These are phyloP conservation scores for Enteromius treurensis DNA, from an alignment of 2,797 vertebrate genomes.

Conservation along the genomic window DNA sequence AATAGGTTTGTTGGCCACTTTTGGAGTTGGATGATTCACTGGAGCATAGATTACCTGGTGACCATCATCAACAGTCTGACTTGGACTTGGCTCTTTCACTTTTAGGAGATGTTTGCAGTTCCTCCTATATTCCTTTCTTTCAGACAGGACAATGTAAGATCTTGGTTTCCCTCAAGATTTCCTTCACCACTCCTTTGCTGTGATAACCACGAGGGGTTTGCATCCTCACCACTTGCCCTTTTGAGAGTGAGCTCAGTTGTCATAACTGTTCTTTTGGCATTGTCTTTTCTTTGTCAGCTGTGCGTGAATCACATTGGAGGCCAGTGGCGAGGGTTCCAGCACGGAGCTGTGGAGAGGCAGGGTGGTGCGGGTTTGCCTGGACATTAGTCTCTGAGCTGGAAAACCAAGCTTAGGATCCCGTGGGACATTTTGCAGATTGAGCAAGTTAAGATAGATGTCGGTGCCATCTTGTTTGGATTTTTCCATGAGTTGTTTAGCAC, in stretches of 20 bases:
- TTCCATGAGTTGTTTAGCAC: slow-evolving; percentile 28
- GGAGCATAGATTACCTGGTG: too few relatives aligned
- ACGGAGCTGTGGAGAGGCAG: slow-evolving; percentile 21
- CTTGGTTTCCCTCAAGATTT: background rate
- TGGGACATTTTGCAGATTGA: background rate
- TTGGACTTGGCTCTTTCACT: too few relatives aligned
- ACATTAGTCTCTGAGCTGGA: slow-evolving; percentile 37
- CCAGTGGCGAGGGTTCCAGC: background rate
- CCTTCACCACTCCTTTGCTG: slow-evolving; percentile 8
- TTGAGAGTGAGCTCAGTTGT: background rate
- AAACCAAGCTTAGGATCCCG: slow-evolving; percentile 7
- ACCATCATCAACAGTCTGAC: too few relatives aligned
- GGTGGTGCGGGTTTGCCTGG: slow-evolving; percentile 7
- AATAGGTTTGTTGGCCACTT: too few relatives aligned
- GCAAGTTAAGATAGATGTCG: slow-evolving; percentile 36
- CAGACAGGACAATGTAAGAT: too few relatives aligned
- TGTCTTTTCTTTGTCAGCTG: slow-evolving; percentile 24
- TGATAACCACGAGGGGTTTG: slow-evolving; percentile 33
- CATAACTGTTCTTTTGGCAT: slow-evolving; percentile 2
- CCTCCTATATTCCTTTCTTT: too few relatives aligned
- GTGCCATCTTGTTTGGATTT: slow-evolving; percentile 25
- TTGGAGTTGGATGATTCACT: too few relatives aligned
- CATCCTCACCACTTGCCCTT: slow-evolving; percentile 35
- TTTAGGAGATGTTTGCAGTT: too few relatives aligned
- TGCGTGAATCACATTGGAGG: background rate